phyloP scores from a whole-genome alignment of 1,140 invertebrate species.

The Conopomorpha cramerella region DNA sequence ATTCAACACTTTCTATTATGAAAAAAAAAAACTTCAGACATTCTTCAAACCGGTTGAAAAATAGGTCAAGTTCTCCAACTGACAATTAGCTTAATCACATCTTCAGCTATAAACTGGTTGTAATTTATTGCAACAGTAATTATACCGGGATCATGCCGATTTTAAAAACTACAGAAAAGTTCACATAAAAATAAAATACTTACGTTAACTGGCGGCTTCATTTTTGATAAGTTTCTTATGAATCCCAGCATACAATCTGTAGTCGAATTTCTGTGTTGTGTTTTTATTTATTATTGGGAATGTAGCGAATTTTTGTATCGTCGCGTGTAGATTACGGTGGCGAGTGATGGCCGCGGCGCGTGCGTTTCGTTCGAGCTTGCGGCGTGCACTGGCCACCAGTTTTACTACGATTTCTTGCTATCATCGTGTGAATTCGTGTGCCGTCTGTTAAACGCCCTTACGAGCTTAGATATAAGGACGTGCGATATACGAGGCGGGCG shows the following conservation, averaged over 20 bases:
- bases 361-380: neutral
- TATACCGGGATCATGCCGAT: neutral
- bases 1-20: too few species aligned
- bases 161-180: slow-evolving; percentile 11
- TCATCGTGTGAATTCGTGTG: too few species aligned
- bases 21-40: neutral
- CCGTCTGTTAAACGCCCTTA: too few species aligned
- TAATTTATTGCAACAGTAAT: too few species aligned
- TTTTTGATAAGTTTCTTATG: slow-evolving; percentile 29
- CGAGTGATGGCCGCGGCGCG: slow-evolving; percentile 5
- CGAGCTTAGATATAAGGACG: too few species aligned
- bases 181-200: slow-evolving; percentile 17
- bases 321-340: slow-evolving; percentile 1
- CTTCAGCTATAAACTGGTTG: too few species aligned
- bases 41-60: too few species aligned
- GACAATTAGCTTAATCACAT: too few species aligned
- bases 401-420: neutral
- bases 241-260: slow-evolving; percentile 27
- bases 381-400: neutral
- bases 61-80: too few species aligned
- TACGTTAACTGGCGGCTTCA: slow-evolving; percentile 50
- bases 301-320: slow-evolving; percentile 5
- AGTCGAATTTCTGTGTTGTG: neutral
- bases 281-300: neutral
- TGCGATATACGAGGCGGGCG: neutral